These are phyloP conservation scores for Hippocampus mohnikei DNA, from an alignment of 2,113 vertebrate species.

Conservation along the genomic window DNA sequence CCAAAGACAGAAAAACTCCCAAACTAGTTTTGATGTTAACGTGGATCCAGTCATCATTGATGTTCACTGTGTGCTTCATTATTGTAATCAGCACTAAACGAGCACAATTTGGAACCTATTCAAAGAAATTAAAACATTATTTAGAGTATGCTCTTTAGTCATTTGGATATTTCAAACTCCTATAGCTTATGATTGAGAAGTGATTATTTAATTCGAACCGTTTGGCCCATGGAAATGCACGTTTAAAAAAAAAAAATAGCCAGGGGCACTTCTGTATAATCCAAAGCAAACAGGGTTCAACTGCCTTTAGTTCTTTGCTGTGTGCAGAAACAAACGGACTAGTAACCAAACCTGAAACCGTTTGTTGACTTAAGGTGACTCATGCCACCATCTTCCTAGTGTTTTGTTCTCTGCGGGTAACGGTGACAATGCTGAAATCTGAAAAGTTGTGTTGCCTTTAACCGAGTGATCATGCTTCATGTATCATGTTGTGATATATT, in stretches of 20 bases:
- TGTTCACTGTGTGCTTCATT: not conserved
- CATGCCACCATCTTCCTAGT: not conserved
- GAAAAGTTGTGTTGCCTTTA: not conserved
- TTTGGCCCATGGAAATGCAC: not conserved
- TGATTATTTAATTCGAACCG: not conserved
- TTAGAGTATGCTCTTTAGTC: not conserved
- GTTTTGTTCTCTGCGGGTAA: not conserved
- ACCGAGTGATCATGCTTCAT: not conserved
- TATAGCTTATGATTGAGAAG: not conserved
- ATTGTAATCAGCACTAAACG: not conserved
- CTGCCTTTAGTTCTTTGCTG: conserved; percentile 1
- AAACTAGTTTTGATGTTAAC: not conserved
- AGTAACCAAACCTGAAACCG: not conserved
- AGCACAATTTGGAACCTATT: not conserved
- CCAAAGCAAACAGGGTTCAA: conserved; percentile 44
- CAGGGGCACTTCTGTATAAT: conserved; percentile 18
- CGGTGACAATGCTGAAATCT: not conserved
- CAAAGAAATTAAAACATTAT: not conserved
- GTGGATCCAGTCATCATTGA: not conserved
- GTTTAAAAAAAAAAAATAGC: not conserved
- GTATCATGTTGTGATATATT: not conserved
- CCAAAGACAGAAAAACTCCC: not conserved
- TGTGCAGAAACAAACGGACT: conserved; percentile 12
- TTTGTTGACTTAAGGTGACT: conserved; percentile 19
- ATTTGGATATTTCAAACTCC: not conserved